Evolutionary conservation across 2,113 vertebrate genomes (phyloP), one percentile per base, ranked within the genome.

Genomic region (Clinocottus analis): DNA sequence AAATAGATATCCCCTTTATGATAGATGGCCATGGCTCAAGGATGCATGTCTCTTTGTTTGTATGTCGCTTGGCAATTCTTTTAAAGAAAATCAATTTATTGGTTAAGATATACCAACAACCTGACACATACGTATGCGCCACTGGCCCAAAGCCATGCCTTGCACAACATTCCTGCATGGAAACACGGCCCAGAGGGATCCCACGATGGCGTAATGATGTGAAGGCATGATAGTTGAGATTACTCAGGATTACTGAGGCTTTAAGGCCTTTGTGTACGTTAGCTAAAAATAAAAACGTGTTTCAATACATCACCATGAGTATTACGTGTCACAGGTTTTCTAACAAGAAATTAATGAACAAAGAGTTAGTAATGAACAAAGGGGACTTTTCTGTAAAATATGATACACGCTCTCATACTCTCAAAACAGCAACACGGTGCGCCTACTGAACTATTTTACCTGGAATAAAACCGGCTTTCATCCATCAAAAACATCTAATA

Each of bases 401-500:
- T 39, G 29, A 31, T 31, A n/a, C n/a, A n/a, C n/a, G n/a, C n/a
- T n/a, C n/a, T n/a, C n/a, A n/a, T n/a, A n/a, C n/a, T n/a, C n/a
- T n/a, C n/a, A n/a, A n/a, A n/a, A 58, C 29, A 14, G 25, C 41
- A 72, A 51, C 8, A 37, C 25, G 0, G 4, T 78, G 27, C 31
- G 29, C 29, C 49, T 7, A 0, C 23, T 39, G 43, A 41, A 62
- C 62, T 14, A 5, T 41, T 39, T 49, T 49, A 41, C 19, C 55
- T 53, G 21, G 33, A 61, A 74, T 27, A 56, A 58, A 53, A 37
- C 14, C 56, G 25, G 25, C 45, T 69, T 56, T 69, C 37, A 63
- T 55, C 47, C 37, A 23, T 64, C 65, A 63, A 27, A 47, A 47
- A 31, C 25, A 55, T 80, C 25, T 25, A 41, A 67, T 31, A 23